Evolutionary conservation across 2,888 invertebrate species (phyloP).

Genomic region (Drosophila melanosoma): DNA sequence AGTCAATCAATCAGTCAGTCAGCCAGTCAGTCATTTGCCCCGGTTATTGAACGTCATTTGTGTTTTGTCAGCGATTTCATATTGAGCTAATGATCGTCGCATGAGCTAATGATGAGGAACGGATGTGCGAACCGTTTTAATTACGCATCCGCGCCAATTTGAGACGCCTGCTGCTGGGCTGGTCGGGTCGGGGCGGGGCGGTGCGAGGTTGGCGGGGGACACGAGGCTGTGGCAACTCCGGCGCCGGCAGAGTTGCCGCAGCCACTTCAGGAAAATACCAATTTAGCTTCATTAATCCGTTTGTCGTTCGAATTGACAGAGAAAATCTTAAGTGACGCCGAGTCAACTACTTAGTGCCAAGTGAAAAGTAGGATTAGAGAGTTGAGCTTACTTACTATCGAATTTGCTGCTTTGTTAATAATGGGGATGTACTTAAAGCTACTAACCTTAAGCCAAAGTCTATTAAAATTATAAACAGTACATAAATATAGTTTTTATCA

Average conservation of each 20-base stretch:
- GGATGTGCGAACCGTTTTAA: slow-evolving; percentile 67
- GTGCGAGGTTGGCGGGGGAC: not conserved
- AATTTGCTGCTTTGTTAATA: slow-evolving; percentile 17
- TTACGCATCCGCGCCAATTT: slow-evolving; percentile 61
- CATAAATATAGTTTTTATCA: not conserved
- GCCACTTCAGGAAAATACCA: slow-evolving; percentile 66
- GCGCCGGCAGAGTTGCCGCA: slow-evolving; percentile 27
- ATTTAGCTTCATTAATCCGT: slow-evolving; percentile 69
- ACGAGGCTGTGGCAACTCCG: not conserved
- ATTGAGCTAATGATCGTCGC: slow-evolving; percentile 18
- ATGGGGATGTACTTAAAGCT: not conserved
- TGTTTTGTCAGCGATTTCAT: slow-evolving; percentile 59
- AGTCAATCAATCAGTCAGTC: slow-evolving; percentile 53
- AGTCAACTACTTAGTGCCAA: slow-evolving; percentile 25
- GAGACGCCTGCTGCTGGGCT: slow-evolving; percentile 30
- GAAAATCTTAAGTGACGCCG: slow-evolving; percentile 38
- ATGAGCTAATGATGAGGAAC: slow-evolving; percentile 58
- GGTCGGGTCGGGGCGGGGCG: slow-evolving; percentile 6
- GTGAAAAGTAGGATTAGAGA: slow-evolving; percentile 46
- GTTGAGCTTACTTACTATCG: slow-evolving; percentile 11
- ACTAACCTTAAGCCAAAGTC: not conserved
- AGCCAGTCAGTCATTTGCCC: slow-evolving; percentile 34
- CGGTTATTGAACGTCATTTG: slow-evolving; percentile 40
- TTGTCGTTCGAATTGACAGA: slow-evolving; percentile 50
- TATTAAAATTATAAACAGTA: not conserved